These are phyloP conservation scores for Sylvilagus bachmani DNA, from an alignment of 2,113 vertebrate species.

Conservation along the genomic window DNA sequence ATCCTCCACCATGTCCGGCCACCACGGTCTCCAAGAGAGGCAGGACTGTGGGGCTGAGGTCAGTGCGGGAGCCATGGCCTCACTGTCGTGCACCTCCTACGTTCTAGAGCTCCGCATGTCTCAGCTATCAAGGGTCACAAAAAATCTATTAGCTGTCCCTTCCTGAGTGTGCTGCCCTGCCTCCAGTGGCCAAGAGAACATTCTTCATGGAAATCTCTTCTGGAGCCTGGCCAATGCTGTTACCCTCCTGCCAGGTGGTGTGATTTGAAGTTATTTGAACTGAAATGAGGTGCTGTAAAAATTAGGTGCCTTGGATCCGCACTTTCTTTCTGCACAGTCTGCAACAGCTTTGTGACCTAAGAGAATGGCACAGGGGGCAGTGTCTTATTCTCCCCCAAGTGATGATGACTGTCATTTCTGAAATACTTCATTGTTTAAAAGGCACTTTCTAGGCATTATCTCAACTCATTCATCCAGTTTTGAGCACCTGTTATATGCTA, in stretches of 20 bases:
- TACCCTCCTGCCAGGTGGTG: background rate
- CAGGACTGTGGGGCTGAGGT: background rate
- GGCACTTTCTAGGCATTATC: slow-evolving; percentile 67
- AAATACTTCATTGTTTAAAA: slow-evolving; percentile 63
- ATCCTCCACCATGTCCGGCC: no score
- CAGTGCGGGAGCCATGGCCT: background rate
- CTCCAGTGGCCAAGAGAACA: slow-evolving; percentile 9
- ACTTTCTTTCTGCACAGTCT: slow-evolving; percentile 11
- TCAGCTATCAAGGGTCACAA: background rate
- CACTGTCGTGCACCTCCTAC: background rate
- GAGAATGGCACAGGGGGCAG: background rate
- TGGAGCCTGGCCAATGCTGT: background rate
- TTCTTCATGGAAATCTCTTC: background rate
- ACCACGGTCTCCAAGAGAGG: background rate
- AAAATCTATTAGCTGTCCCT: background rate
- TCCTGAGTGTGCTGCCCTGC: background rate
- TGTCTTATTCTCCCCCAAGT: slow-evolving; percentile 43
- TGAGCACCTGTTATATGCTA: slow-evolving; percentile 52
- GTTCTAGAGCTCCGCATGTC: background rate
- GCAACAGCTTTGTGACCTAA: slow-evolving; percentile 22
- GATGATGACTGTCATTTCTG: slow-evolving; percentile 58
- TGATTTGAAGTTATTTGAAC: slow-evolving; percentile 47
- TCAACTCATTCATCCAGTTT: slow-evolving; percentile 62
- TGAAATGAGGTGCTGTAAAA: slow-evolving; percentile 31
- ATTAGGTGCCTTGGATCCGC: background rate